Base-by-base conservation (phyloP, 1,140 invertebrate species). In the Pogonus chalceus region DNA sequence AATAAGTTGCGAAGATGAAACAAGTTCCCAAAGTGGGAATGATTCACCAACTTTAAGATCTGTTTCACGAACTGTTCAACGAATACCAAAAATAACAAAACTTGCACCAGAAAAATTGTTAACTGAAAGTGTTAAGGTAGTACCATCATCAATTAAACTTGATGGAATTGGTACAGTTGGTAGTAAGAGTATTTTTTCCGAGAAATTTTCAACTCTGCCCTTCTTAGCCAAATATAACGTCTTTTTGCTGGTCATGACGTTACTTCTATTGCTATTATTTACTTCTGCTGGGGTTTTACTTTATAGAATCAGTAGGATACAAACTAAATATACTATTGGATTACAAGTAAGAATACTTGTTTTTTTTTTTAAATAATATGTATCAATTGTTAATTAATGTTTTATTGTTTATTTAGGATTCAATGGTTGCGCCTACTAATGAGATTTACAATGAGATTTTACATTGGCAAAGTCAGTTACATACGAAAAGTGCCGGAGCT, bases 381-480 rank as follows among this genome's bases (percentile, higher is more conserved):
- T 54, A 1, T 14, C 52, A 37, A 22, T 43, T 12, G 47, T 49
- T 9, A 10, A 23, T 12, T 3, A 49, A 14, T 31, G 47, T 9
- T 46, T 46, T 23, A 46, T 51, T 4, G 3, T 9, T 26, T 31
- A 31, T 64, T 23, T 51, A 65, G 58, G 55, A 65, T 47, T 60
- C 62, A 52, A 60, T 64, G 57, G 37, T 64, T 22, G 50, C 65
- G 39, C 56, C 62, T 43, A 62, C 71, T 9, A 75, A 76, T 52
- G 72, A 79, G 62, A 63, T 81, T 58, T 80, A 81, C 64, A 71
- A 72, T 56, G 77, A 80, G 65, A 62, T 81, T 52, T 68, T 79
- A 47, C 69, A 76, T 24, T 79, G 76, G 76, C 76, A 80, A 46
- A 71, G 74, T 22, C 69, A 77, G 35, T 66, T 82, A 49, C 79